Evolutionary conservation across 1,140 invertebrate species (phyloP).

Genomic region (Bactericera cockerelli): DNA sequence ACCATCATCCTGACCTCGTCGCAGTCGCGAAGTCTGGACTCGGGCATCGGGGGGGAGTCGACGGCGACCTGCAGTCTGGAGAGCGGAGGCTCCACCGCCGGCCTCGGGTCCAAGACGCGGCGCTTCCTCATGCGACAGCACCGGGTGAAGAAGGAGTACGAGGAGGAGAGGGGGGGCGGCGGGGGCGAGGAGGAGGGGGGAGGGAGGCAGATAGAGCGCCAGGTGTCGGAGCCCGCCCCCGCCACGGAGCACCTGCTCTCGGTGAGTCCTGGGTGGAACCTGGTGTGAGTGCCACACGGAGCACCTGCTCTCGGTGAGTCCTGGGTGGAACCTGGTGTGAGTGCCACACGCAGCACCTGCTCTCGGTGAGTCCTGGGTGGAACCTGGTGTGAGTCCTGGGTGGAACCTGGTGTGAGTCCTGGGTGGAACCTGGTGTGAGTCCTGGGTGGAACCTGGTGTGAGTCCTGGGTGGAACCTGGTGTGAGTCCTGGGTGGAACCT

Average conservation of each 20-base stretch:
- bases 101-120: slow-evolving; percentile 38
- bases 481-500: too few species aligned
- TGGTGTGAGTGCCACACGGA: too few species aligned
- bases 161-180: slow-evolving; percentile 24
- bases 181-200: neutral
- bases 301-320: too few species aligned
- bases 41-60: neutral
- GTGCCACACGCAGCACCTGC: too few species aligned
- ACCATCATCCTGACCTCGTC: neutral
- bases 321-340: too few species aligned
- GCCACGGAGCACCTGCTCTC: slow-evolving; percentile 37
- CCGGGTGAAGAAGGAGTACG: slow-evolving; percentile 43
- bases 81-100: neutral
- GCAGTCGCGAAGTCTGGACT: neutral
- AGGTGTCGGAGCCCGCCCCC: slow-evolving; percentile 29
- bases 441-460: too few species aligned
- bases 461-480: too few species aligned
- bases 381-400: too few species aligned
- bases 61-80: neutral
- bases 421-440: too few species aligned
- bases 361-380: too few species aligned
- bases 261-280: too few species aligned
- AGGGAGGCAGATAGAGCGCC: slow-evolving; percentile 34
- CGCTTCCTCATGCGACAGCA: slow-evolving; percentile 46
- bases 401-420: too few species aligned